Evolutionary conservation across 2,888 invertebrate species (phyloP).

Genomic region (Leucophenga maculata): DNA sequence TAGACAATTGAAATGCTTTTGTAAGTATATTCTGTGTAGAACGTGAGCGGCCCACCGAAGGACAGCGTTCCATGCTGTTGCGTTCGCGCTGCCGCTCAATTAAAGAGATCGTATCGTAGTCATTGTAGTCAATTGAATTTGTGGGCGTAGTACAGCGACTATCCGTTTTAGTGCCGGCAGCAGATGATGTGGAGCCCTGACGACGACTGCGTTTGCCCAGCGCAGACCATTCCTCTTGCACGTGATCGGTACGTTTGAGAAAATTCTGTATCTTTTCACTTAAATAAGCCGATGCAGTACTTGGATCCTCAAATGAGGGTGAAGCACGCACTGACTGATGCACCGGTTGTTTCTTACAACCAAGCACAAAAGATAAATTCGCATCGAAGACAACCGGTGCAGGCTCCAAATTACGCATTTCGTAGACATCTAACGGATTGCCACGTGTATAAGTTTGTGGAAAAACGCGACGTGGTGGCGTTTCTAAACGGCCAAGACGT

Average conservation of each 20-base stretch:
- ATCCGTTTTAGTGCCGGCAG: conserved; percentile 29
- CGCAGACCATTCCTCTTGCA: conserved; percentile 89
- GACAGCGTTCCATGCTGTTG: conserved; percentile 69
- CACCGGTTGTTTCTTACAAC: conserved; percentile 80
- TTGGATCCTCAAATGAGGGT: conserved; percentile 83
- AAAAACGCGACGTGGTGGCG: conserved; percentile 78
- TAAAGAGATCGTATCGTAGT: conserved; percentile 69
- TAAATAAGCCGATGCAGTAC: conserved; percentile 84
- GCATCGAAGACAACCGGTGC: conserved; percentile 88
- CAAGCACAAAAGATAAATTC: conserved; percentile 84
- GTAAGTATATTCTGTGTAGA: conserved; percentile 89
- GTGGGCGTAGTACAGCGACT: conserved; percentile 63
- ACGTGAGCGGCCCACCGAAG: conserved; percentile 76
- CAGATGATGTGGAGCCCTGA: conserved; percentile 69
- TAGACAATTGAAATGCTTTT: conserved; percentile 83
- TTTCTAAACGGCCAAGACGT: conserved; percentile 54
- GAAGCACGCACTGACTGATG: conserved; percentile 80
- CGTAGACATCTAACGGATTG: conserved; percentile 74
- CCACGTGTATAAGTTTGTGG: conserved; percentile 77
- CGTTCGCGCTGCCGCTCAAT: conserved; percentile 71
- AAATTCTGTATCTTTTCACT: conserved; percentile 86
- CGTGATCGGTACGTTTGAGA: conserved; percentile 86
- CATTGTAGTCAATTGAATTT: conserved; percentile 56
- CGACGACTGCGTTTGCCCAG: conserved; percentile 74
- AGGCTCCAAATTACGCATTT: conserved; percentile 79